Evolutionary conservation across 2,888 invertebrate species (phyloP).

Genomic region (Heteromyza rotundicornis): DNA sequence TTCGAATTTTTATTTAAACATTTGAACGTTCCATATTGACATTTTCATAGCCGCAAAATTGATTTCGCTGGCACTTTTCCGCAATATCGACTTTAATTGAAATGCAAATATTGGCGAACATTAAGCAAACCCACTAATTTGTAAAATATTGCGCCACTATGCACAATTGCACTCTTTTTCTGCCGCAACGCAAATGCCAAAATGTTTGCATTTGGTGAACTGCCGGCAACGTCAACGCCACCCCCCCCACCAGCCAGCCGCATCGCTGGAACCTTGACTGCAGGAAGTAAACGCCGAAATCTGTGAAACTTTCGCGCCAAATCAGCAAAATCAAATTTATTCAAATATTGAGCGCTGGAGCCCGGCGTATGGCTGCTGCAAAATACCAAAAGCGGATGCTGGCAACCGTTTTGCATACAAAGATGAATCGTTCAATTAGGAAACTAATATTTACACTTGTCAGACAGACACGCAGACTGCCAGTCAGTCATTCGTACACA

Average conservation of each 20-base stretch:
- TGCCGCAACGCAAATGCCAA: neutral
- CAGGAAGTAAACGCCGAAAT: neutral
- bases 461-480: slow-evolving; percentile 11
- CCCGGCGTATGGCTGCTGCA: neutral
- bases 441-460: slow-evolving; percentile 52
- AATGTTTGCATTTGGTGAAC: slow-evolving; percentile 9
- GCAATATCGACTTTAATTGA: slow-evolving; percentile 51
- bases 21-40: too few species aligned
- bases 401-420: neutral
- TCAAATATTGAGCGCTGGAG: slow-evolving; percentile 40
- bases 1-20: too few species aligned
- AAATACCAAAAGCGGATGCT: neutral
- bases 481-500: slow-evolving; percentile 41
- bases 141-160: slow-evolving; percentile 38
- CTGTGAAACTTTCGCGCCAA: slow-evolving; percentile 36
- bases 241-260: neutral
- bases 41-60: too few species aligned
- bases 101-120: slow-evolving; percentile 49
- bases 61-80: too few species aligned
- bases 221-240: neutral
- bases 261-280: too few species aligned
- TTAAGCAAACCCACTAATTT: slow-evolving; percentile 49
- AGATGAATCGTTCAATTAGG: slow-evolving; percentile 55
- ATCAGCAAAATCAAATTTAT: slow-evolving; percentile 51
- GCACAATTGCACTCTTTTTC: neutral